Conservation (phyloP, 1,140 invertebrate species). For the Solen grandis region DNA sequence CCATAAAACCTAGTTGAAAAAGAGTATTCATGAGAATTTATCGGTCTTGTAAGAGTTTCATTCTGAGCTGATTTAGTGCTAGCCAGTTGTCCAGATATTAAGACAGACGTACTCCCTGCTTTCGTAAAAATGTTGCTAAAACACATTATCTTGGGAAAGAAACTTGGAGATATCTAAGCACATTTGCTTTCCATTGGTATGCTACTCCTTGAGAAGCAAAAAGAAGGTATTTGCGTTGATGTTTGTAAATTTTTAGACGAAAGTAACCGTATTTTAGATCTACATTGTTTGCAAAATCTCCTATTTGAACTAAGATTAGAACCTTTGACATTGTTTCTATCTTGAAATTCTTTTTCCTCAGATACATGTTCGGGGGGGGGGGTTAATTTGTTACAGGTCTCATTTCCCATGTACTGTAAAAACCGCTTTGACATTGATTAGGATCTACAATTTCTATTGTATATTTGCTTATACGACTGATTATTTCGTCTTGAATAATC, state of each 20-base stretch:
- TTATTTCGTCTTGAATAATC: constrained; percentile 16
- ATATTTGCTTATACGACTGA: constrained; percentile 17
- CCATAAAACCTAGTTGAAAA: constrained; percentile 20
- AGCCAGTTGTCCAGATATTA: constrained; percentile 14
- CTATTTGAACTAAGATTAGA: constrained; percentile 30
- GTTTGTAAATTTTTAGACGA: constrained; percentile 16
- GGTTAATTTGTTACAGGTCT: constrained; percentile 46
- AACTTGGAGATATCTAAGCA: too few species aligned
- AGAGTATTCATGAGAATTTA: constrained; percentile 7
- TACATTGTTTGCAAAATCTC: constrained; percentile 40
- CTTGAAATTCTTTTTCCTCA: constrained; percentile 47
- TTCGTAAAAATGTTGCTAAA: too few species aligned
- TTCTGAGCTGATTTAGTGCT: constrained; percentile 4
- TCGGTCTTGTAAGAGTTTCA: neutral
- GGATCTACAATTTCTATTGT: constrained; percentile 27
- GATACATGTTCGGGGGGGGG: constrained; percentile 43
- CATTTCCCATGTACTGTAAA: constrained; percentile 26
- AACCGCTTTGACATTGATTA: neutral
- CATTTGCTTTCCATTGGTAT: too few species aligned
- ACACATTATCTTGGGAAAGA: too few species aligned
- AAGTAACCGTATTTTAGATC: constrained; percentile 44
- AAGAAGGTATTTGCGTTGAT: constrained; percentile 11
- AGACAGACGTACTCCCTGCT: neutral
- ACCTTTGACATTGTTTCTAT: constrained; percentile 43
- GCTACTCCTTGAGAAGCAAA: constrained; percentile 20